phyloP scores from a whole-genome alignment of 1,140 invertebrate species.

The Macrotrachela quadricornifera region DNA sequence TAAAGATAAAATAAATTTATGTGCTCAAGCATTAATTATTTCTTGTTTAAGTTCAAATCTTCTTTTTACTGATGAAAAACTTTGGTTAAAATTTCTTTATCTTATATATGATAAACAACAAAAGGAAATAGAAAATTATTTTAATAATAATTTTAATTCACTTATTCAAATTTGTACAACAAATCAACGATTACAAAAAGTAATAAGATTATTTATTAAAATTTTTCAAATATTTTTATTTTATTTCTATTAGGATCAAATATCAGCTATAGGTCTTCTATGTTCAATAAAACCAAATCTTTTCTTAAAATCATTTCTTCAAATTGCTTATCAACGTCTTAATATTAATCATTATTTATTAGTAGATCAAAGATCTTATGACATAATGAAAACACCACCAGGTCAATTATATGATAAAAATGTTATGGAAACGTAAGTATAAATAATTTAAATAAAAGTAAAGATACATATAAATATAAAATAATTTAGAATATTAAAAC shows the following conservation, averaged over 20 bases:
- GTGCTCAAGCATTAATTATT: too few species aligned
- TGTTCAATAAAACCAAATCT: not conserved
- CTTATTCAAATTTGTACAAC: not conserved
- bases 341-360: not conserved
- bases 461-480: too few species aligned
- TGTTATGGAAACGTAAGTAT: not conserved
- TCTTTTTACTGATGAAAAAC: too few species aligned
- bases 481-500: not conserved
- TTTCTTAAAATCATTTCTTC: not conserved
- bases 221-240: not conserved
- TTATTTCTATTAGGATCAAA: not conserved
- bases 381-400: slow-evolving; percentile 4
- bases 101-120: too few species aligned
- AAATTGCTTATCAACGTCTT: not conserved
- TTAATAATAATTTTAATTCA: too few species aligned
- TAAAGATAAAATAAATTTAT: too few species aligned
- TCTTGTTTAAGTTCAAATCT: too few species aligned
- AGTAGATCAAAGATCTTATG: not conserved
- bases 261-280: not conserved
- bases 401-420: slow-evolving; percentile 1
- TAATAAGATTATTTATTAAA: not conserved
- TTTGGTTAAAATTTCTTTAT: too few species aligned
- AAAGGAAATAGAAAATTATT: too few species aligned
- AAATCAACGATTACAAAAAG: not conserved
- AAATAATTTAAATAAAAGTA: not conserved